Evolutionary conservation across 2,113 vertebrate species (phyloP), one percentile per base, ranked within the genome.

Genomic region (Clarias magur): DNA sequence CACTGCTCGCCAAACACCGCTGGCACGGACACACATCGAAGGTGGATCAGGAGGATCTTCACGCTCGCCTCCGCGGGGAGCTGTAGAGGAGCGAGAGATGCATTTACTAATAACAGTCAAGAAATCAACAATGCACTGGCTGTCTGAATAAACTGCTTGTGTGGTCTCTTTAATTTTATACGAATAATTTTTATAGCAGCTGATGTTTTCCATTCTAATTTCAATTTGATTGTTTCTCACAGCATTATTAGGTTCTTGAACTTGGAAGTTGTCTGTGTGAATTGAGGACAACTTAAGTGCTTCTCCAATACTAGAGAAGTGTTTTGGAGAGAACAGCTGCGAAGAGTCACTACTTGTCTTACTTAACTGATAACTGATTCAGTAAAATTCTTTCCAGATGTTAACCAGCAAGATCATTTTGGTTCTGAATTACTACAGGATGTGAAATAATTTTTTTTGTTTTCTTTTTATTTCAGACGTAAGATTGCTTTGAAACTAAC

Each of bases 21-120:
- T 99, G 98, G 98, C 93, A 97, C 1, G 84, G 89, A 1, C 92
- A 95, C 87, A 1, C 13, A 0, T 27, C 83, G 68, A 96, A 87
- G 93, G 86, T 98, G 0, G 95, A 99, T 92, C 98, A 98, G 90
- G 97, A 98, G 13, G 95, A 94, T 85, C 91, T 99, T 85, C 94
- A 97, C 5, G 95, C 95, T 56, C 95, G 95, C 21, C 95, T 98
- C 15, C 96, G 96, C 90, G 96, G 95, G 0, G 98, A 99, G 88
- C 96, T 99, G 0, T 99, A 88, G 79, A 60, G n/a, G 53, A 0
- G 4, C 27, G 17, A 48, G n/a, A 73, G 48, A 34, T 9, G 4
- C 27, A 59, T 21, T 27, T 79, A 17, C 2, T 5, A 38, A 15
- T 5, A 27, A 80, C 30, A 38, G 23, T 60, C 30, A 6, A 2